Percentiles rank a stretch among this genome's conserved stretches.
These are phyloP conservation scores for Brachionichthys hirsutus DNA, from an alignment of 2,113 vertebrate genomes.

Conservation along the genomic window DNA sequence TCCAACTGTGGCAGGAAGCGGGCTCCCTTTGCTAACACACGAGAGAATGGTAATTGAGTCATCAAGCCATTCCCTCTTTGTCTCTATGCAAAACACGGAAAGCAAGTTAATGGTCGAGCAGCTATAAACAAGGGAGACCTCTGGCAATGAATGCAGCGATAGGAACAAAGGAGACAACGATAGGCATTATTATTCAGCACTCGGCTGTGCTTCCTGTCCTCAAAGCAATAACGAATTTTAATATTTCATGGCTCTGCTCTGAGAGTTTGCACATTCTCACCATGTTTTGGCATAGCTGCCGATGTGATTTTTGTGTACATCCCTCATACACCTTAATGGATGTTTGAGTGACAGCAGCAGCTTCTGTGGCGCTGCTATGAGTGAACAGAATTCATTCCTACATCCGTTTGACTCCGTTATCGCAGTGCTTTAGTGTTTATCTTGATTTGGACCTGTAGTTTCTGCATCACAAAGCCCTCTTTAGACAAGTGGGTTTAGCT, in stretches of 20 bases:
- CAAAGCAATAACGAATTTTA: constrained; percentile 33
- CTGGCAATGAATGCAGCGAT: constrained; percentile 51
- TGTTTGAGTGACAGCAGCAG: constrained; percentile 26
- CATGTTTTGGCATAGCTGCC: neutral
- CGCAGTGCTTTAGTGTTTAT: constrained; percentile 13
- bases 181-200: constrained; percentile 48
- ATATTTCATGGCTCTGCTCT: constrained; percentile 5
- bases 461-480: constrained; percentile 12
- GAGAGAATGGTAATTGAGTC: constrained; percentile 64
- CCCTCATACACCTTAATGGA: constrained; percentile 3
- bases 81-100: constrained; percentile 55
- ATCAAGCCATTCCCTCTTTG: constrained; percentile 56
- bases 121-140: constrained; percentile 50
- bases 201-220: constrained; percentile 15
- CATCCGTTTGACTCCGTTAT: constrained; percentile 24
- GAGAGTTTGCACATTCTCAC: constrained; percentile 17
- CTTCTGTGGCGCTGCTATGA: constrained; percentile 7
- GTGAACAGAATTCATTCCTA: constrained; percentile 32
- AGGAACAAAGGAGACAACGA: constrained; percentile 40
- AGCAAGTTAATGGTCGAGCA: constrained; percentile 57
- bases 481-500: constrained; percentile 2
- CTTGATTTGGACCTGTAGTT: constrained; percentile 1
- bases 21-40: constrained; percentile 54
- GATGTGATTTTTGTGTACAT: neutral
- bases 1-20: constrained; percentile 32